Evolutionary conservation across 1,140 invertebrate genomes (phyloP).

Genomic region (Sminthurides bifidus): DNA sequence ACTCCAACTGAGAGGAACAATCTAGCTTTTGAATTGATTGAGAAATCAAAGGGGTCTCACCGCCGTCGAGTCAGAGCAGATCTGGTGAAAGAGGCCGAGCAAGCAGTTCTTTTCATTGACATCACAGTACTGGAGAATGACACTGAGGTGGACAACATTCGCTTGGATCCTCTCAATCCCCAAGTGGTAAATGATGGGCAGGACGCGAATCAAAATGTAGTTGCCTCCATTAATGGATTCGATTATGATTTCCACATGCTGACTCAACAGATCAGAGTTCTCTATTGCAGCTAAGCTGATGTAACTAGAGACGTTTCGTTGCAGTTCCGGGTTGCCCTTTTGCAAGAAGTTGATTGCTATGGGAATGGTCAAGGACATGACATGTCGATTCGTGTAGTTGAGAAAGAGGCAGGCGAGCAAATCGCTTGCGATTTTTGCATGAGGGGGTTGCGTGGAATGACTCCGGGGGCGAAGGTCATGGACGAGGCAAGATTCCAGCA

Average conservation of each 20-base stretch:
- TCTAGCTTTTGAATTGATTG: too few relatives aligned
- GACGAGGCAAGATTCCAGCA: slow-evolving; percentile 74
- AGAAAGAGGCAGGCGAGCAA: slow-evolving; percentile 86
- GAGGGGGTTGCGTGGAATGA: slow-evolving; percentile 74
- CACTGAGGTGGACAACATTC: slow-evolving; percentile 66
- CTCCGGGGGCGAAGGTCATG: slow-evolving; percentile 72
- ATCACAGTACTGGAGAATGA: slow-evolving; percentile 66
- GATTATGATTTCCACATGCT: slow-evolving; percentile 78
- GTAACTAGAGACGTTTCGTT: slow-evolving; percentile 79
- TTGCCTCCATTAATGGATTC: slow-evolving; percentile 72
- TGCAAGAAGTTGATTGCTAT: slow-evolving; percentile 82
- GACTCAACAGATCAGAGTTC: slow-evolving; percentile 67
- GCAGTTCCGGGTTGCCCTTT: slow-evolving; percentile 77
- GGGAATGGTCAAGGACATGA: slow-evolving; percentile 79
- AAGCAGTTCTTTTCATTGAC: slow-evolving; percentile 68
- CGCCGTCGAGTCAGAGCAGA: neutral
- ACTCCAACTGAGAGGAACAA: too few relatives aligned
- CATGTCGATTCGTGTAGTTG: slow-evolving; percentile 74
- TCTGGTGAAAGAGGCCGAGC: slow-evolving; percentile 46
- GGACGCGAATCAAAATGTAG: slow-evolving; percentile 36
- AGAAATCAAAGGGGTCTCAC: too few relatives aligned
- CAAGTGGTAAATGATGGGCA: slow-evolving; percentile 77
- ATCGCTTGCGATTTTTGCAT: slow-evolving; percentile 89
- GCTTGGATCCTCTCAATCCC: slow-evolving; percentile 71
- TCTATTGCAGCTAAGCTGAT: slow-evolving; percentile 83